phyloP scores from a whole-genome alignment of 2,888 invertebrate genomes.

The Amphipyra berbera region DNA sequence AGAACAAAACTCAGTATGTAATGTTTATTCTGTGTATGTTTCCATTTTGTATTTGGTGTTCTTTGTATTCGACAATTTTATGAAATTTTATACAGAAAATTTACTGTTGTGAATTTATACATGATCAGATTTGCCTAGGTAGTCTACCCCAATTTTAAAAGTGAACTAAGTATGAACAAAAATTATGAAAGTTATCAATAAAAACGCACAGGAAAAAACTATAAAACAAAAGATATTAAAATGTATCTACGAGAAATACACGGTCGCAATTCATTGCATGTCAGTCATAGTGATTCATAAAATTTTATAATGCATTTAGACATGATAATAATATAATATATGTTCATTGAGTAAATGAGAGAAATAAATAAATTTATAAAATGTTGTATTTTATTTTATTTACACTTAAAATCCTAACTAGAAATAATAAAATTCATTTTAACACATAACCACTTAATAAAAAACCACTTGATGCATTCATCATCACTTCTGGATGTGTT shows the following conservation, averaged over 20 bases:
- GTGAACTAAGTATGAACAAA: constrained; percentile 39
- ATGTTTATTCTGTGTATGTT: constrained; percentile 49
- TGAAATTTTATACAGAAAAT: constrained; percentile 58
- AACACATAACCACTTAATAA: constrained; percentile 93
- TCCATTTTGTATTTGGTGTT: constrained; percentile 55
- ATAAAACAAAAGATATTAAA: constrained; percentile 29
- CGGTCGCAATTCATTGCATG: constrained; percentile 67
- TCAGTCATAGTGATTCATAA: constrained; percentile 71
- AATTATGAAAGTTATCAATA: constrained; percentile 32
- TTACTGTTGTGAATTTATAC: constrained; percentile 58
- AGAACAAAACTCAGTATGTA: constrained; percentile 36
- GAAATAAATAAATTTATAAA: constrained; percentile 78
- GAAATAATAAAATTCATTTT: constrained; percentile 68
- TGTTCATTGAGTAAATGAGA: constrained; percentile 79
- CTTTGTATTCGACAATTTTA: constrained; percentile 54
- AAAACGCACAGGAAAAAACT: constrained; percentile 19
- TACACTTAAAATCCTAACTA: constrained; percentile 27
- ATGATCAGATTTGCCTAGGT: constrained; percentile 51
- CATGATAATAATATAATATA: constrained; percentile 70
- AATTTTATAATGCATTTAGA: constrained; percentile 81
- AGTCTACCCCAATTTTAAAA: constrained; percentile 51
- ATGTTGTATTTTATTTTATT: constrained; percentile 57
- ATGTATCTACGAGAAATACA: constrained; percentile 55
- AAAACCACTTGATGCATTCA: constrained; percentile 97
- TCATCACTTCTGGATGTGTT: constrained; percentile 98